Percentiles rank a stretch among this genome's conserved stretches.
These are phyloP conservation scores for Andrena bicolor DNA, from an alignment of 2,888 invertebrate species.

Conservation along the genomic window DNA sequence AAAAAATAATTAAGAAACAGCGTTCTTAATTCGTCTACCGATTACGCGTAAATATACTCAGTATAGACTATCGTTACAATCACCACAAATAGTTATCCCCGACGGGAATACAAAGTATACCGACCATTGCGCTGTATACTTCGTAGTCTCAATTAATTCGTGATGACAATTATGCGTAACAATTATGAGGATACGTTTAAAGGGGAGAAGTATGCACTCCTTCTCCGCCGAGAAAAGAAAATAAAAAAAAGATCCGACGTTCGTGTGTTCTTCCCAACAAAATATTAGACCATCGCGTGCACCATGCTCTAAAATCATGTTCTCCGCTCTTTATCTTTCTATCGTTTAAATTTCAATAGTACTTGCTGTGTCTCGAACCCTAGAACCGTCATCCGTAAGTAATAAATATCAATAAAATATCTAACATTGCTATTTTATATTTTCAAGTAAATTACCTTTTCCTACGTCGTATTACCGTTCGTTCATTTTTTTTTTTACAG, in stretches of 20 bases:
- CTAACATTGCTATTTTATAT: conserved; percentile 83
- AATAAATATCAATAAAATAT: conserved; percentile 85
- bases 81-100: conserved; percentile 59
- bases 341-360: conserved; percentile 69
- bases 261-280: conserved; percentile 58
- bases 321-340: conserved; percentile 1
- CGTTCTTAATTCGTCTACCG: conserved; percentile 60
- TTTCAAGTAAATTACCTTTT: conserved; percentile 80
- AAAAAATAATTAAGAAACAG: conserved; percentile 66
- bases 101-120: conserved; percentile 54
- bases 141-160: conserved; percentile 45
- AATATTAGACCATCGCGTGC: conserved; percentile 66
- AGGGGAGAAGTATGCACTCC: conserved; percentile 49
- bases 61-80: conserved; percentile 59
- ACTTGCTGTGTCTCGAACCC: conserved; percentile 66
- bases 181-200: conserved; percentile 49
- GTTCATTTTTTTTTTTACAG: conserved; percentile 78
- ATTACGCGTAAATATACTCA: conserved; percentile 54
- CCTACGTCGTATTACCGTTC: conserved; percentile 76
- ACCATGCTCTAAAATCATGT: conserved; percentile 62
- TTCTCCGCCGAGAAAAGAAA: conserved; percentile 41
- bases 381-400: conserved; percentile 76
- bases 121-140: conserved; percentile 28
- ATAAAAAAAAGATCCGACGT: conserved; percentile 47
- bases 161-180: conserved; percentile 50